Conservation (phyloP, 1,140 invertebrate genomes). For the Cotesia vestalis region DNA sequence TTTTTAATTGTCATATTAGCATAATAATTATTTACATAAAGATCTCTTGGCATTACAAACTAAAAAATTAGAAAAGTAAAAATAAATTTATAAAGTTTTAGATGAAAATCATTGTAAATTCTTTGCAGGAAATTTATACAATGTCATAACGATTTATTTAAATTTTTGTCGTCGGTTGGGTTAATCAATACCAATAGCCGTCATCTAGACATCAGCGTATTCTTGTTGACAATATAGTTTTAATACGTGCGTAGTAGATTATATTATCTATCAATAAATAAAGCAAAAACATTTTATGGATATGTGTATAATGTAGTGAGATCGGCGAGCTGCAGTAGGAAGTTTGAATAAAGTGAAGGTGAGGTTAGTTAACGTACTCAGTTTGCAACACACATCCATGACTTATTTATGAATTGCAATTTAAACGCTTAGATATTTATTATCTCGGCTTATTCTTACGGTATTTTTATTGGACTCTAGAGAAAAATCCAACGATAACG, state of each 20-base stretch:
- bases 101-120: too few relatives aligned
- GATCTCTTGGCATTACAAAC: too few relatives aligned
- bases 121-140: too few relatives aligned
- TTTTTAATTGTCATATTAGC: background rate
- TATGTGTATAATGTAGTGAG: background rate
- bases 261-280: too few relatives aligned
- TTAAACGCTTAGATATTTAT: conserved; percentile 1
- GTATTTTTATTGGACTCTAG: background rate
- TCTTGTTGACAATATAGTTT: too few relatives aligned
- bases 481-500: conserved; percentile 4
- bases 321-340: background rate
- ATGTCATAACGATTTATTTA: too few relatives aligned
- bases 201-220: too few relatives aligned
- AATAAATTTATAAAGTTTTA: too few relatives aligned
- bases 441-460: background rate
- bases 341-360: conserved; percentile 9
- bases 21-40: background rate
- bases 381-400: conserved; percentile 12
- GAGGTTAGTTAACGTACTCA: conserved; percentile 14
- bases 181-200: background rate
- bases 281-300: background rate
- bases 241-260: too few relatives aligned
- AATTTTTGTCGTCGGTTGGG: too few relatives aligned
- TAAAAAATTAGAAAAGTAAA: too few relatives aligned
- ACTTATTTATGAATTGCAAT: conserved; percentile 22